Conservation (phyloP, 2,113 vertebrate species). For the Notechis scutatus region DNA sequence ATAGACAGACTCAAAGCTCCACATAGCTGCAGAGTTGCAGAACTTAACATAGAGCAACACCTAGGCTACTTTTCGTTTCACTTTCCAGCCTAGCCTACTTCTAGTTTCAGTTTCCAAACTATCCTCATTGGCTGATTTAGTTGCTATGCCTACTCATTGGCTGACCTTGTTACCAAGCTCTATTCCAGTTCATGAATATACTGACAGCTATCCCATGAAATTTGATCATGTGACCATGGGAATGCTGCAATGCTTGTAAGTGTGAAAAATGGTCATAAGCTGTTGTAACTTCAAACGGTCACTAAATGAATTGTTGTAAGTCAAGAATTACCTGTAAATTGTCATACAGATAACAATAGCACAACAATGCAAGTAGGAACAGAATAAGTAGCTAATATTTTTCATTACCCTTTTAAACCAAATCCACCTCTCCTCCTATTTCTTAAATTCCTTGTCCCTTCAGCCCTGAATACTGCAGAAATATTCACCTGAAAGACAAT, state of each 20-base stretch:
- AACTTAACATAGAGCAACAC: too few species aligned
- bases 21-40: too few species aligned
- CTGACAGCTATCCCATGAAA: neutral
- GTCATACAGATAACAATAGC: neutral
- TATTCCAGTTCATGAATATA: too few species aligned
- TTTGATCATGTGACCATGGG: neutral
- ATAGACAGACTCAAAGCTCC: too few species aligned
- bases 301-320: neutral
- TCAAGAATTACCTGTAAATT: neutral
- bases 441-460: neutral
- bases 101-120: too few species aligned
- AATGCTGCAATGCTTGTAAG: neutral
- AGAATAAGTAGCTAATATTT: neutral
- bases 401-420: neutral
- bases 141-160: too few species aligned
- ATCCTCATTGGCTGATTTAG: too few species aligned
- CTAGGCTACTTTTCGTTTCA: too few species aligned
- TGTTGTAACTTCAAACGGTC: neutral
- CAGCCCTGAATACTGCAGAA: neutral
- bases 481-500: slow-evolving; percentile 11
- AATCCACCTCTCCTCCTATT: neutral
- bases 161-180: too few species aligned
- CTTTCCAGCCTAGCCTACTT: too few species aligned
- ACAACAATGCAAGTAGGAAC: neutral
- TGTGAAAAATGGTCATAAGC: neutral